phyloP scores from a whole-genome alignment of 1,140 invertebrate genomes.

The Chelonus insularis region DNA sequence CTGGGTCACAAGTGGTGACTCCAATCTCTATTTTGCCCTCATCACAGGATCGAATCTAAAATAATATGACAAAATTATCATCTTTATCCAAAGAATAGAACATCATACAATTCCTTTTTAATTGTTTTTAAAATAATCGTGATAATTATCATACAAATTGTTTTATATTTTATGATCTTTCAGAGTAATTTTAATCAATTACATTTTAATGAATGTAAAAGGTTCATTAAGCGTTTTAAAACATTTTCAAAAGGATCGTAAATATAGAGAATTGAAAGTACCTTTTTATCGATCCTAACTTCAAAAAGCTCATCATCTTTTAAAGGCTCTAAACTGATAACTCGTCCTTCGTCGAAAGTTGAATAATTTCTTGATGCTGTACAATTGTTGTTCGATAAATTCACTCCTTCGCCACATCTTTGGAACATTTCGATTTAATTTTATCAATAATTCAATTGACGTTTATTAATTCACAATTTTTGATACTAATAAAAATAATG shows the following conservation, averaged over 20 bases:
- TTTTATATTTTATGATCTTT: too few relatives aligned
- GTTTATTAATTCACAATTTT: too few relatives aligned
- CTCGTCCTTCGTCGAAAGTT: slow-evolving; percentile 82
- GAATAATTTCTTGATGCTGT: slow-evolving; percentile 78
- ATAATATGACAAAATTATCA: neutral
- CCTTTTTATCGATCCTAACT: slow-evolving; percentile 87
- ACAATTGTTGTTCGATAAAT: slow-evolving; percentile 77
- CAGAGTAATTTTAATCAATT: too few relatives aligned
- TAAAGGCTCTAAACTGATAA: slow-evolving; percentile 82
- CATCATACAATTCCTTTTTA: too few relatives aligned
- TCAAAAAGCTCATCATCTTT: slow-evolving; percentile 85
- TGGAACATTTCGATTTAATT: slow-evolving; percentile 66
- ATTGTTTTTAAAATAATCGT: too few relatives aligned
- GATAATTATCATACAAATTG: too few relatives aligned
- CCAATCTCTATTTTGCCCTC: slow-evolving; percentile 93
- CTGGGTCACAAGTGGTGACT: slow-evolving; percentile 82
- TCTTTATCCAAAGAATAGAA: too few relatives aligned
- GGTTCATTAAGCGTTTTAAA: too few relatives aligned
- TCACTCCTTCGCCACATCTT: slow-evolving; percentile 78
- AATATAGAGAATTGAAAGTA: too few relatives aligned
- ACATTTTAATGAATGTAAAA: neutral
- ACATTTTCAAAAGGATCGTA: too few relatives aligned
- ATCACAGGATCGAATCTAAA: slow-evolving; percentile 79
- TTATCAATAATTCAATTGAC: neutral
- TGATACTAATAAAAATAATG: too few relatives aligned